Evolutionary conservation across 2,888 invertebrate species (phyloP), one percentile per base, ranked within the genome.

Genomic region (Limenitis arthemis): DNA sequence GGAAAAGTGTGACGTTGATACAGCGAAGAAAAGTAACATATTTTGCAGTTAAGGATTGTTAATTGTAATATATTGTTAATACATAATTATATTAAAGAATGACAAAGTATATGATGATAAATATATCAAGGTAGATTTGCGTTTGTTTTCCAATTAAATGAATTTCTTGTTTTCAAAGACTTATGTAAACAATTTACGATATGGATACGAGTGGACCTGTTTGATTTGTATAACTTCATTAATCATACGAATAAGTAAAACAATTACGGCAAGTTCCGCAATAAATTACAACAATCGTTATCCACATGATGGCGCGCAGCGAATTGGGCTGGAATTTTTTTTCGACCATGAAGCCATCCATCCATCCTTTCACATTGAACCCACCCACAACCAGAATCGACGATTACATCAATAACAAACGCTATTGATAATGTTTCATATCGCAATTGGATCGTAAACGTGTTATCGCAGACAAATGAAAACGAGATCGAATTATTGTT

Each of bases 281-380:
- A 73, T 69, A 65, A 69, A 70, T 76, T 74, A 69, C 75, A 67
- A 68, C 70, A 74, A 62, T 66, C 44, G 41, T 49, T 58, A 55
- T 59, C 41, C 55, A 56, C 59, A 54, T 54, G 56, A 62, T 51
- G 52, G 65, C 65, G 65, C 70, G 64, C 62, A 69, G 75, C 68
- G 73, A 79, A 81, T 72, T 75, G 73, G 80, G 76, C 67, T 70
- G 81, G 77, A 81, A 81, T 80, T 75, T 74, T 65, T 66, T 67
- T 66, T 67, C 69, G 68, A 63, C 69, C 61, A 62, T 57, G 56
- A 60, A 61, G 62, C 65, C 65, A 41, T 41, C 38, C 65, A 41
- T 41, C 38, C 62, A 66, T 71, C 74, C 78, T 79, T 80, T 80
- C 77, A 82, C 73, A 75, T 73, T 66, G 63, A 69, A 64, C 61